Conservation (phyloP, 2,888 invertebrate species). For the Drosophila conformis region DNA sequence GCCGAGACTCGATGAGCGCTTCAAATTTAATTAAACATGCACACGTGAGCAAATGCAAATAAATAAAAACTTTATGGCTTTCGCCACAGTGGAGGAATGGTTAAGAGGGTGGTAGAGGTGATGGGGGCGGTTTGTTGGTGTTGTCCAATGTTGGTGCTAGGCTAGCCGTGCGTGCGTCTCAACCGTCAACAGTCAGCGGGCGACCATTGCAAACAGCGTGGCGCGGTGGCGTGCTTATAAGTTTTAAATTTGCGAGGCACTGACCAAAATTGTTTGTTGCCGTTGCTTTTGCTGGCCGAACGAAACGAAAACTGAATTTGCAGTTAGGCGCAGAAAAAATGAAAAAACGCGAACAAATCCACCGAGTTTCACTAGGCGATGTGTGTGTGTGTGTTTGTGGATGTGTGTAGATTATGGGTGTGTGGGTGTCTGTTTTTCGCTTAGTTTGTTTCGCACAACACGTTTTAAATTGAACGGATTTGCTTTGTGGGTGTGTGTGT, state of each 20-base stretch:
- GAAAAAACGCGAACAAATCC: conserved; percentile 41
- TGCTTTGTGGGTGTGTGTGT: conserved; percentile 12
- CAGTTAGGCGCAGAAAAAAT: conserved; percentile 54
- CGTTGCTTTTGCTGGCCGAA: conserved; percentile 21
- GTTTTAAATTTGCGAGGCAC: conserved; percentile 69
- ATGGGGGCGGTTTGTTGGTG: not conserved
- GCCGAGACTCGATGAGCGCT: conserved; percentile 59
- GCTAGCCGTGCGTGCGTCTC: conserved; percentile 71
- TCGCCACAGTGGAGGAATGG: conserved; percentile 44
- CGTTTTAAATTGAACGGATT: conserved; percentile 74
- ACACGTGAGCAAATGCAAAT: conserved; percentile 82
- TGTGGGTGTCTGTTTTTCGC: conserved; percentile 22
- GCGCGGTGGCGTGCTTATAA: conserved; percentile 72
- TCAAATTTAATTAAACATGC: conserved; percentile 82
- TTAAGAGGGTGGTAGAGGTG: not conserved
- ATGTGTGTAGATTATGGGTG: conserved; percentile 1
- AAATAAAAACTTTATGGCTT: conserved; percentile 81
- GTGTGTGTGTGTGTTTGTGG: not conserved
- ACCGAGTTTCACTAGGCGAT: conserved; percentile 20
- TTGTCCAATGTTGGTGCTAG: conserved; percentile 16
- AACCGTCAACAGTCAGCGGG: conserved; percentile 54
- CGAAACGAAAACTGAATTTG: conserved; percentile 51
- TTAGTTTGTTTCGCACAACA: conserved; percentile 62
- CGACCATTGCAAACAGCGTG: conserved; percentile 38
- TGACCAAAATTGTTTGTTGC: conserved; percentile 49